phyloP scores from a whole-genome alignment of 2,888 invertebrate genomes.

The Xestia sexstrigata region DNA sequence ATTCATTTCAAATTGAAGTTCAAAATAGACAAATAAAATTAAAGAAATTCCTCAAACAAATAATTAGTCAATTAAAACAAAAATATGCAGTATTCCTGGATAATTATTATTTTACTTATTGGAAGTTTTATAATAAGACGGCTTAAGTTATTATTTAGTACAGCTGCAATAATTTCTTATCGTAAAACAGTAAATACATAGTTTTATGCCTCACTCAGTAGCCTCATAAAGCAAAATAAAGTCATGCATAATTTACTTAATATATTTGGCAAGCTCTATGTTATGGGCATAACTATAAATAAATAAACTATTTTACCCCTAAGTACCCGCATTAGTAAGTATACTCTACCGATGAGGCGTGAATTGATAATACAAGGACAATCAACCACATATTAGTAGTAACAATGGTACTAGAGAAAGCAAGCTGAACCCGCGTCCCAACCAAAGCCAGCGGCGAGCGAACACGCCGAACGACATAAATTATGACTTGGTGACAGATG shows the following conservation, averaged over 20 bases:
- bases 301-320: slow-evolving; percentile 4
- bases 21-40: neutral
- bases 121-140: no score
- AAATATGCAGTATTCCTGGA: neutral
- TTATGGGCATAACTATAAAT: neutral
- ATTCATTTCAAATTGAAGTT: neutral
- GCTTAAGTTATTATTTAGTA: neutral
- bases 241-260: neutral
- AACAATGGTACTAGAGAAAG: neutral
- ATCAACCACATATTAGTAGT: neutral
- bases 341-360: neutral
- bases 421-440: neutral
- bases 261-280: neutral
- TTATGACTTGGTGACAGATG: no score
- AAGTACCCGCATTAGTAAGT: slow-evolving; percentile 26
- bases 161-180: neutral
- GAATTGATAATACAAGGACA: neutral
- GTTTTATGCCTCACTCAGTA: neutral
- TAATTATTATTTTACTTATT: neutral
- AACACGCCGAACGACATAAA: neutral
- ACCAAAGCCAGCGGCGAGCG: neutral
- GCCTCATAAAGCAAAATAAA: neutral
- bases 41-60: neutral
- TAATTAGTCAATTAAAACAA: neutral
- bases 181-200: neutral